phyloP scores from a whole-genome alignment of 2,113 vertebrate species.

The Eurystomus gularis region DNA sequence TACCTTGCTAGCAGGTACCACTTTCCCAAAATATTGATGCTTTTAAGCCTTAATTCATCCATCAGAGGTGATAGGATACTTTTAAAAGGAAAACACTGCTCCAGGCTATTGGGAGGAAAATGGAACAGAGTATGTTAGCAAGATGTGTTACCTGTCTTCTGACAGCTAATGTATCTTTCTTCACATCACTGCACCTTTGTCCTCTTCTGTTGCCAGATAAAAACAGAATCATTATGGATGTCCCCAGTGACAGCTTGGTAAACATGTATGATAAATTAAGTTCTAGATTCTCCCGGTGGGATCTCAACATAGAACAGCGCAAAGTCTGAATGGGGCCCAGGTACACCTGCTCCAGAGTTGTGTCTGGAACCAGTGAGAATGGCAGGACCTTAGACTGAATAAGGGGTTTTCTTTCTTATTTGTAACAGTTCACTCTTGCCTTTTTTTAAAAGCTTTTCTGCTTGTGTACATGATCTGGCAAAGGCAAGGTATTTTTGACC shows the following conservation, averaged over 20 bases:
- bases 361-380: neutral
- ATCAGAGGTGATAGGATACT: slow-evolving; percentile 54
- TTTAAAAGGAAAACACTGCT: slow-evolving; percentile 56
- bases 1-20: slow-evolving; percentile 23
- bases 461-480: neutral
- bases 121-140: slow-evolving; percentile 48
- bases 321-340: neutral
- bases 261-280: slow-evolving; percentile 36
- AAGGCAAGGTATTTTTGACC: neutral
- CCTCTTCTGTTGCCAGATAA: slow-evolving; percentile 48
- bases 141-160: slow-evolving; percentile 51
- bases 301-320: neutral
- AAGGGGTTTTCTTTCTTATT: neutral
- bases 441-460: neutral
- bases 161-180: slow-evolving; percentile 59
- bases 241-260: slow-evolving; percentile 44
- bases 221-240: slow-evolving; percentile 57
- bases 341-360: neutral
- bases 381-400: neutral
- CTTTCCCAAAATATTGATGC: slow-evolving; percentile 54
- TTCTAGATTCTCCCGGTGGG: neutral
- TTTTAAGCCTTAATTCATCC: slow-evolving; percentile 64
- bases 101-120: slow-evolving; percentile 5
- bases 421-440: neutral
- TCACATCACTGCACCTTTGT: slow-evolving; percentile 23